A percentile compares a stretch with the other conserved stretches of the same genome.
phyloP scores from a whole-genome alignment of 2,113 vertebrate genomes.

The Drymodes brunneopygia region DNA sequence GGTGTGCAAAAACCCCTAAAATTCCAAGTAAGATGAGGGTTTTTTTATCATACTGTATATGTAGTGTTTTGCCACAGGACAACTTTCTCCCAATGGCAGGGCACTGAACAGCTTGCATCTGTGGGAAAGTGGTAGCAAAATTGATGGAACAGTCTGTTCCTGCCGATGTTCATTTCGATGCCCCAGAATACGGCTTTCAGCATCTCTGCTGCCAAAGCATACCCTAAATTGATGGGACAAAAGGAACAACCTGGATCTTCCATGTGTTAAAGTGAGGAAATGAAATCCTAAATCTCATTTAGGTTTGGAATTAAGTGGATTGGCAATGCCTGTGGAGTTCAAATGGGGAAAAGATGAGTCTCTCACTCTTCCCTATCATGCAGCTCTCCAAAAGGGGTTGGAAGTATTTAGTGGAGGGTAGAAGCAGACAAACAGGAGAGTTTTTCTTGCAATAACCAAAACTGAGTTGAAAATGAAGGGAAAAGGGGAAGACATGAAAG shows the following conservation, averaged over 20 bases:
- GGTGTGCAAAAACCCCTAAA: not conserved
- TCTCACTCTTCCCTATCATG: not conserved
- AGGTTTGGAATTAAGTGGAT: not conserved
- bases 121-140: conserved; percentile 2
- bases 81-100: conserved; percentile 8
- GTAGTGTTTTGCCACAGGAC: conserved; percentile 24
- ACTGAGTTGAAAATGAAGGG: not conserved
- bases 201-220: not conserved
- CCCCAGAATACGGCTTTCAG: not conserved
- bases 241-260: not conserved
- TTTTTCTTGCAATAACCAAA: not conserved
- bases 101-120: conserved; percentile 23
- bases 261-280: not conserved
- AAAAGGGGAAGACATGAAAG: not conserved
- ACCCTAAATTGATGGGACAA: not conserved
- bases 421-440: not conserved
- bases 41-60: not conserved
- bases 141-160: conserved; percentile 47
- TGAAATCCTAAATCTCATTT: not conserved
- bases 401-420: not conserved
- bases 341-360: not conserved
- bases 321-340: not conserved
- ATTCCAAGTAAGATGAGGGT: not conserved
- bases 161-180: not conserved
- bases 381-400: not conserved